A percentile compares a stretch with the other conserved stretches of the same genome.
Conservation (phyloP, 2,888 invertebrate species). For the Tachina lurida region DNA sequence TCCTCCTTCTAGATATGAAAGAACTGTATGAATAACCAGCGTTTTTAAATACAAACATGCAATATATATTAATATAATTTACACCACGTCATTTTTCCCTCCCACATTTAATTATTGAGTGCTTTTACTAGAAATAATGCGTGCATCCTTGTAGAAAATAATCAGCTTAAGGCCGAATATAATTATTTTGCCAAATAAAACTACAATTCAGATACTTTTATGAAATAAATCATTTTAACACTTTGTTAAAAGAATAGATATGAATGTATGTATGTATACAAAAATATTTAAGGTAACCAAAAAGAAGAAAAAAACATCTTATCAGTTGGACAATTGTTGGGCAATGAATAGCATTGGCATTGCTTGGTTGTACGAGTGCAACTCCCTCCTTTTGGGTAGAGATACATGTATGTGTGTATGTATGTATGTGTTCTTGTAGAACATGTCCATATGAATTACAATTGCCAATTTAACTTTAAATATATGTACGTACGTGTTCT, state of each 20-base stretch:
- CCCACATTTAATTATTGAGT: conserved; percentile 2
- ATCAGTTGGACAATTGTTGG: conserved; percentile 25
- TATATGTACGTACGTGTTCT: conserved; percentile 41
- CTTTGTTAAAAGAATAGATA: background rate
- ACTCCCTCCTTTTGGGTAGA: background rate
- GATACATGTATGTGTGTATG: too few relatives aligned
- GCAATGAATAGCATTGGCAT: conserved; percentile 25
- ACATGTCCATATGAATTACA: conserved; percentile 12
- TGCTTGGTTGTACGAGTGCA: background rate
- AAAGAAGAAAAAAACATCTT: conserved; percentile 20
- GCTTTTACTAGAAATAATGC: background rate
- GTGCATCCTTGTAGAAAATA: conserved; percentile 32
- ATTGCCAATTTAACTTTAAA: conserved; percentile 56
- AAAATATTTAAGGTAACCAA: too few relatives aligned
- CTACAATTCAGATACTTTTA: conserved; percentile 29
- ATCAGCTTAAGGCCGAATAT: conserved; percentile 37
- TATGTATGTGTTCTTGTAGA: background rate
- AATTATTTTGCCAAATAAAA: background rate
- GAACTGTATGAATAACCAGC: background rate
- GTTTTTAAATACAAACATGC: background rate
- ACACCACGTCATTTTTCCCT: background rate
- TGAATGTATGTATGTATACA: too few relatives aligned
- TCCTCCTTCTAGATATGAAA: background rate
- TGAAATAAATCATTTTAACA: conserved; percentile 61
- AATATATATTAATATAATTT: too few relatives aligned